Conservation (phyloP, 1,140 invertebrate genomes). For the Drosophila ficusphila region DNA sequence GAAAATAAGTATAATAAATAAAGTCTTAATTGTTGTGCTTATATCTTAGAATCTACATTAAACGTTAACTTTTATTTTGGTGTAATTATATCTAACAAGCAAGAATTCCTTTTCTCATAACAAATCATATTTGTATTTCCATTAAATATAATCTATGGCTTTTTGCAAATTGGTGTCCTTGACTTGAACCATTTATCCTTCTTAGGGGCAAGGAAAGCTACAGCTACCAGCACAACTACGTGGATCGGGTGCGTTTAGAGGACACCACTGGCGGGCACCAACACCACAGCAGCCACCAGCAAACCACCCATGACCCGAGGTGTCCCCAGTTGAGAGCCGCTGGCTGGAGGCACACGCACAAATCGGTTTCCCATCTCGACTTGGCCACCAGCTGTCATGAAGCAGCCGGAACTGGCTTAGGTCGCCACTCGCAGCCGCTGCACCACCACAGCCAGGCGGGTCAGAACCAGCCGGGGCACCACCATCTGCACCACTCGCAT, state of each 20-base stretch:
- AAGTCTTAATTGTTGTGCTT: too few relatives aligned
- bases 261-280: slow-evolving; percentile 7
- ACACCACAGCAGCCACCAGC: slow-evolving; percentile 18
- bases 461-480: slow-evolving; percentile 23
- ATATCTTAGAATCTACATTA: too few relatives aligned
- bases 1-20: too few relatives aligned
- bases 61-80: too few relatives aligned
- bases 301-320: slow-evolving; percentile 56
- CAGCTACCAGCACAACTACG: slow-evolving; percentile 65
- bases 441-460: slow-evolving; percentile 12
- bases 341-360: slow-evolving; percentile 81
- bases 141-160: background rate
- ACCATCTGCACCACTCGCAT: slow-evolving; percentile 38
- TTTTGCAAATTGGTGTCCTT: background rate
- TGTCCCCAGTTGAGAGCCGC: slow-evolving; percentile 74
- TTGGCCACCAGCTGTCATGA: slow-evolving; percentile 83
- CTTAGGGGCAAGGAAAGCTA: slow-evolving; percentile 64
- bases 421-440: slow-evolving; percentile 53
- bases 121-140: background rate
- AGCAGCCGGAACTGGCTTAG: slow-evolving; percentile 77
- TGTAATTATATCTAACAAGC: too few relatives aligned
- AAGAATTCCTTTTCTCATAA: too few relatives aligned
- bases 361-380: slow-evolving; percentile 83
- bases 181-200: background rate
- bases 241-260: slow-evolving; percentile 39